Conservation (phyloP, 2,113 vertebrate species). For the Oceanites oceanicus region DNA sequence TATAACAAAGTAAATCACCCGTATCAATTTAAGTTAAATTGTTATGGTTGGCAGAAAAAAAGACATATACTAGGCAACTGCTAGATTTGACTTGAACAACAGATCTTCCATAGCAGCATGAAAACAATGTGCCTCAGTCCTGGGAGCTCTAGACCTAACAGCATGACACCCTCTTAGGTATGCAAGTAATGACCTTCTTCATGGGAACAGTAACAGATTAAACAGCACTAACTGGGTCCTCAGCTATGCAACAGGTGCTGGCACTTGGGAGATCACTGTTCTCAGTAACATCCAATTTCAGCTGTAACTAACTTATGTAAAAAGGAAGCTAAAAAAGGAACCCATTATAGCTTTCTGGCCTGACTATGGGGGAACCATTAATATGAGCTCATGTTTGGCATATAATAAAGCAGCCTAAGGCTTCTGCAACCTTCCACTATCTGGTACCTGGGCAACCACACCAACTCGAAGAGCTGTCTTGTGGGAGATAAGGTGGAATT, state of each 20-base stretch:
- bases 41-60: not conserved
- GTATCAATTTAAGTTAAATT: not conserved
- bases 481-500: not conserved
- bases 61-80: not conserved
- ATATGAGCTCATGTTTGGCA: not conserved
- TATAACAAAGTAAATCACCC: not conserved
- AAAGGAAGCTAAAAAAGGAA: not conserved
- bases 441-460: not conserved
- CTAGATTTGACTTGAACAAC: not conserved
- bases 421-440: not conserved
- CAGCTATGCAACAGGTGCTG: not conserved
- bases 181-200: not conserved
- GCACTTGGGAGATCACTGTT: not conserved
- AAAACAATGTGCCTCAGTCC: not conserved
- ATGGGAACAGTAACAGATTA: not conserved
- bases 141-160: not conserved
- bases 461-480: not conserved
- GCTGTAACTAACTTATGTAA: not conserved
- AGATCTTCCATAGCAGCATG: not conserved
- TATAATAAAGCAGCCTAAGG: not conserved
- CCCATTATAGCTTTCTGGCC: not conserved
- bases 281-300: not conserved
- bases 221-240: not conserved
- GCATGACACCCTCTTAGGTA: not conserved
- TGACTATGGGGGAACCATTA: not conserved